Conservation (phyloP, 2,113 vertebrate species). For the Gopherus flavomarginatus region DNA sequence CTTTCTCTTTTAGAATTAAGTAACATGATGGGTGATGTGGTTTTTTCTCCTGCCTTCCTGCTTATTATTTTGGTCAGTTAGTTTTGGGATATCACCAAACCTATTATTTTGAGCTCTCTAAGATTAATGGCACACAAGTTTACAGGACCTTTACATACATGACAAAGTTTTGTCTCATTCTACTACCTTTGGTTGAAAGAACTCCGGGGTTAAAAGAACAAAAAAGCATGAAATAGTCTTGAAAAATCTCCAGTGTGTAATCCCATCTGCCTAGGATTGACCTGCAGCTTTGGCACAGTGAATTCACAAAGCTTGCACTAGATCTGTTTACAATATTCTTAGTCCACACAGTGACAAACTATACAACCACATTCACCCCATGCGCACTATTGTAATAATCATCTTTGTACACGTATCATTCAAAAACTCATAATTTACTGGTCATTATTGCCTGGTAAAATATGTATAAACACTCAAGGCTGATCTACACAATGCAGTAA, state of each 20-base stretch:
- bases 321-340: conserved; percentile 7
- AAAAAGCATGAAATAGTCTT: conserved; percentile 36
- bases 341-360: neutral
- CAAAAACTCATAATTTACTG: neutral
- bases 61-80: conserved; percentile 34
- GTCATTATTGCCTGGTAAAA: neutral
- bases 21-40: neutral
- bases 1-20: neutral
- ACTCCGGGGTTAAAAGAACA: conserved; percentile 31
- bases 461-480: neutral
- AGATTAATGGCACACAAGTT: neutral
- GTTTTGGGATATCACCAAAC: neutral
- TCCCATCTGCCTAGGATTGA: conserved; percentile 14
- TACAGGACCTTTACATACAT: neutral
- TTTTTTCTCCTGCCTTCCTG: neutral
- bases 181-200: neutral
- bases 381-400: neutral
- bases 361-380: neutral
- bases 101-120: neutral
- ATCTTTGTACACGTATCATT: neutral
- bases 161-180: conserved; percentile 5
- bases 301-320: neutral
- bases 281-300: neutral
- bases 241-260: neutral
- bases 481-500: too few relatives aligned